These are phyloP conservation scores for Stenopsyche tienmushanensis DNA, from an alignment of 1,140 invertebrate species.

Conservation along the genomic window DNA sequence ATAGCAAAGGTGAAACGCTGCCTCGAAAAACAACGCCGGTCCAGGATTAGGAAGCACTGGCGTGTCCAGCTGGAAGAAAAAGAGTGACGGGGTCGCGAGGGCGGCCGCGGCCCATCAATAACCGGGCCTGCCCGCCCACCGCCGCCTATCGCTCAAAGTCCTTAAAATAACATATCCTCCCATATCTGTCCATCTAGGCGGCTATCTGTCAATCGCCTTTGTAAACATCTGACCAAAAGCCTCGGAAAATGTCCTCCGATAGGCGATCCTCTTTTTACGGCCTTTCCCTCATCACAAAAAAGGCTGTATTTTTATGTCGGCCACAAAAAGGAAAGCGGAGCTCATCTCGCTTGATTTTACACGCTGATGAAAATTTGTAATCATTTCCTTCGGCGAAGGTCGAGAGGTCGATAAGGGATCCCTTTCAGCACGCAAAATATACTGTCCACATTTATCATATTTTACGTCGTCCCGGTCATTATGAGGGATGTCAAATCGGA, in stretches of 20 bases:
- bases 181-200: constrained; percentile 29
- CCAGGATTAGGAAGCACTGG: constrained; percentile 11
- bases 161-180: constrained; percentile 32
- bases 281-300: not conserved
- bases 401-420: not conserved
- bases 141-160: constrained; percentile 27
- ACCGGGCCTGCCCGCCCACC: constrained; percentile 15
- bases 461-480: not conserved
- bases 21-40: too few relatives aligned
- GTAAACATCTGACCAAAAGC: constrained; percentile 24
- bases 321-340: not conserved
- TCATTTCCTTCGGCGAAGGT: not conserved
- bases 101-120: constrained; percentile 33
- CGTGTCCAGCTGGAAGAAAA: constrained; percentile 13
- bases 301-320: constrained; percentile 5
- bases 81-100: constrained; percentile 31
- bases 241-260: constrained; percentile 11
- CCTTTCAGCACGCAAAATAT: not conserved
- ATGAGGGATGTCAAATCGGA: too few relatives aligned
- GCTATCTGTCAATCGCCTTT: constrained; percentile 32
- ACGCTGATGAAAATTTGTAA: not conserved
- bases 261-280: constrained; percentile 2
- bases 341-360: not conserved
- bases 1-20: too few relatives aligned
- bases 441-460: not conserved